Evolutionary conservation across 2,113 vertebrate species (phyloP).

Genomic region (Perca schrenkii): DNA sequence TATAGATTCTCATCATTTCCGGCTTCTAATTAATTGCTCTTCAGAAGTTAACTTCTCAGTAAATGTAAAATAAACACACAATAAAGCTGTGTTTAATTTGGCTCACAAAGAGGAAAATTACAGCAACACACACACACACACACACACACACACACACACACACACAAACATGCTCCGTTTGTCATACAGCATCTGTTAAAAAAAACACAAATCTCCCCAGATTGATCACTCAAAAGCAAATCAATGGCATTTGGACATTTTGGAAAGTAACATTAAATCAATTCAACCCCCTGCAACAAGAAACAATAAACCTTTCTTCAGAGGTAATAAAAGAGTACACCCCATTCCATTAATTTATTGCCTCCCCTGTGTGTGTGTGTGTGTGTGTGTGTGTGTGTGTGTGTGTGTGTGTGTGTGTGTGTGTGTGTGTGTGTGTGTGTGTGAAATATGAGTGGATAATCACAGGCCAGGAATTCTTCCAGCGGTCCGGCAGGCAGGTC

Average conservation of each 20-base stretch:
- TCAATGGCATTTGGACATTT: conserved; percentile 65
- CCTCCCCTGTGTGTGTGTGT: neutral
- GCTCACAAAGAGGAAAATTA: conserved; percentile 33
- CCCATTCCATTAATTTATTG: conserved; percentile 67
- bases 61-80: conserved; percentile 57
- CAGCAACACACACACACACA: conserved; percentile 11
- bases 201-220: conserved; percentile 33
- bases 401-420: conserved; percentile 25
- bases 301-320: conserved; percentile 74
- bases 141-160: conserved; percentile 1
- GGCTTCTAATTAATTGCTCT: conserved; percentile 61
- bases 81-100: conserved; percentile 46
- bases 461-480: conserved; percentile 73
- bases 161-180: neutral
- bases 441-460: conserved; percentile 80
- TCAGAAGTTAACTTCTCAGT: conserved; percentile 52
- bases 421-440: conserved; percentile 16
- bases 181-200: conserved; percentile 29
- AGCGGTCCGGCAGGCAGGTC: conserved; percentile 58
- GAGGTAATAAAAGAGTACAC: conserved; percentile 66
- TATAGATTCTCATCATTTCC: conserved; percentile 46
- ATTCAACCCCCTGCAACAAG: conserved; percentile 49
- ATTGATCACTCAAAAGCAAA: conserved; percentile 65
- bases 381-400: conserved; percentile 30
- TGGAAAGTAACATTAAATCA: conserved; percentile 67